Percentiles rank a stretch among this genome's conserved stretches.
These are phyloP conservation scores for Stichodactyla mertensii DNA, from an alignment of 64 coral and sea anemone species.

Conservation along the genomic window DNA sequence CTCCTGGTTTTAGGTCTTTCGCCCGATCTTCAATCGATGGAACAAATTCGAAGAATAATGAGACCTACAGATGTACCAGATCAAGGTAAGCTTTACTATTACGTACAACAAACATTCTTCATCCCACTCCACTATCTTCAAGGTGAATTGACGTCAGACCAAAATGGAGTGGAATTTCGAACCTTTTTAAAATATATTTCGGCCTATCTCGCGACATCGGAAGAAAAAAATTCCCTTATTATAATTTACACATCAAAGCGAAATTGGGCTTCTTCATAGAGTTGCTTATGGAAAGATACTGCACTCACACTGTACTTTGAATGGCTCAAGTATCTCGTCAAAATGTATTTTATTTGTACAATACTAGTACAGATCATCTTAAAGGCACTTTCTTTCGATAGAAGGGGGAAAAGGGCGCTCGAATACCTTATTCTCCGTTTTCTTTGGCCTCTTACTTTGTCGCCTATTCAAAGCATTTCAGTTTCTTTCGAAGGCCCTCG, in stretches of 20 bases:
- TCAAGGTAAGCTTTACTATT: constrained; percentile 70
- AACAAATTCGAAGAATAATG: constrained; percentile 98
- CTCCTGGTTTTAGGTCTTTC: constrained; percentile 72
- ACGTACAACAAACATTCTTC: background rate
- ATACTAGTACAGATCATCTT: background rate
- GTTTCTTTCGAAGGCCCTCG: background rate
- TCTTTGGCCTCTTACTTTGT: background rate
- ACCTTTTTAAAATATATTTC: background rate
- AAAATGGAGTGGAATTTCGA: background rate
- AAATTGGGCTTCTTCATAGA: background rate
- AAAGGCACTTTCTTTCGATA: background rate
- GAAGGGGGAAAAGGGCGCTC: background rate
- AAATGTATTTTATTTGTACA: constrained; percentile 11
- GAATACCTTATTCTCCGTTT: background rate
- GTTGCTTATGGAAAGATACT: background rate
- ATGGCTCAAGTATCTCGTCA: background rate
- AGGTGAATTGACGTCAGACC: background rate
- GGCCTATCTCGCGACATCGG: background rate
- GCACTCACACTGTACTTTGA: background rate
- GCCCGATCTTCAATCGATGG: constrained; percentile 97
- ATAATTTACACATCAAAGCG: constrained; percentile 2
- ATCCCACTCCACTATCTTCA: background rate
- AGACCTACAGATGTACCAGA: constrained; percentile 95
- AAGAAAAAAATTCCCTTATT: background rate
- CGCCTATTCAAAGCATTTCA: background rate